Evolutionary conservation across 2,113 vertebrate species (phyloP).

Genomic region (Bambusicola thoracicus): DNA sequence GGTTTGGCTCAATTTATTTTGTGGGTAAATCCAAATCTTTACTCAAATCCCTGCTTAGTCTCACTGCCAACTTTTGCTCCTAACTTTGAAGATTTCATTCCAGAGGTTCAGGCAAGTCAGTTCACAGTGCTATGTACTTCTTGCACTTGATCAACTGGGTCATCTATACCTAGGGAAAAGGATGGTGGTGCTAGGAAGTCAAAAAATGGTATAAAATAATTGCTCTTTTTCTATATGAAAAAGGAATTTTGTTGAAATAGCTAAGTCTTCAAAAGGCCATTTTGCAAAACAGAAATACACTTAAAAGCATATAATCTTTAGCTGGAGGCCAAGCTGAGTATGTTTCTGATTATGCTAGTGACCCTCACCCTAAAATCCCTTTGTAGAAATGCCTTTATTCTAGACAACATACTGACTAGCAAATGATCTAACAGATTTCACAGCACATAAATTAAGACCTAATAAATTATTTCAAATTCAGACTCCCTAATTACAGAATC

Average conservation of each 20-base stretch:
- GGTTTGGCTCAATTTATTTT: conserved; percentile 20
- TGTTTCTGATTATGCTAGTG: conserved; percentile 85
- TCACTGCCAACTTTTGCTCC: conserved; percentile 30
- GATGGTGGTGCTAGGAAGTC: background rate
- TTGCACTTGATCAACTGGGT: conserved; percentile 61
- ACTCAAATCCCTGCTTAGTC: conserved; percentile 49
- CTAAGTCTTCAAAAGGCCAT: conserved; percentile 76
- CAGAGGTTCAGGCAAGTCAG: conserved; percentile 30
- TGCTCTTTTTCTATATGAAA: conserved; percentile 61
- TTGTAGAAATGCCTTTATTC: conserved; percentile 84
- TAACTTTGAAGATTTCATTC: conserved; percentile 56
- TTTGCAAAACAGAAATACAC: conserved; percentile 75
- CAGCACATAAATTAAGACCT: conserved; percentile 87
- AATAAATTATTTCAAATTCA: conserved; percentile 80
- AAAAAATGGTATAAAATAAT: conserved; percentile 74
- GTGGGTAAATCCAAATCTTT: conserved; percentile 45
- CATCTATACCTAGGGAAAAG: conserved; percentile 42
- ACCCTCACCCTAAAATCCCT: conserved; percentile 83
- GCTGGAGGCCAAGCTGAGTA: conserved; percentile 77
- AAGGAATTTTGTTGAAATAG: conserved; percentile 69
- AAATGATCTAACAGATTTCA: conserved; percentile 87
- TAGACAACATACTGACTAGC: conserved; percentile 82
- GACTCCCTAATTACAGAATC: conserved; percentile 74
- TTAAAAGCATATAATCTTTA: conserved; percentile 78
- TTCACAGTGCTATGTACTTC: background rate